These are phyloP conservation scores for Dicrostonyx torquatus DNA, from an alignment of 2,797 vertebrate species.

Conservation along the genomic window DNA sequence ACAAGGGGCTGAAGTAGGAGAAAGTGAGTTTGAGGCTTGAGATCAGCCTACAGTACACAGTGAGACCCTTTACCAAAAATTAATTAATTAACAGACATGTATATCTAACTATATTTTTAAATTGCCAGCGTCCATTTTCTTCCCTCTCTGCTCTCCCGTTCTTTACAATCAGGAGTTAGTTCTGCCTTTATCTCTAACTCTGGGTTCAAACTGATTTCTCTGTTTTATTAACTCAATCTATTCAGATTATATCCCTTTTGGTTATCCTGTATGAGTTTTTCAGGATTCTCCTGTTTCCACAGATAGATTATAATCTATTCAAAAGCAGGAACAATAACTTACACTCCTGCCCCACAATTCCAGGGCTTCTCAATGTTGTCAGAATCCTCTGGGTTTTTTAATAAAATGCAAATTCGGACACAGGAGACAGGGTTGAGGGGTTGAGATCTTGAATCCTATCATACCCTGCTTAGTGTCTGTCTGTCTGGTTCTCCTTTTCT, in stretches of 20 bases:
- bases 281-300: not conserved
- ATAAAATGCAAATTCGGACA: not conserved
- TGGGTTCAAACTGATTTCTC: not conserved
- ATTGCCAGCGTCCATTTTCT: too few species aligned
- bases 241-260: not conserved
- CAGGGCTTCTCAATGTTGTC: not conserved
- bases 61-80: not conserved
- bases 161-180: not conserved
- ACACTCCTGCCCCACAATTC: not conserved
- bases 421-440: not conserved
- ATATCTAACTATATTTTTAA: not conserved
- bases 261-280: not conserved
- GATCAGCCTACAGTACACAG: not conserved
- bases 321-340: not conserved
- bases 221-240: not conserved
- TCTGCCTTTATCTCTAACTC: not conserved
- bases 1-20: not conserved
- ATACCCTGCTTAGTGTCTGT: not conserved
- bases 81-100: not conserved
- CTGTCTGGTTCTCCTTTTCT: not conserved
- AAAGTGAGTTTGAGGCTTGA: not conserved
- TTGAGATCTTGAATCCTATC: not conserved
- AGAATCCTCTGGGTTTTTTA: not conserved
- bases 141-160: not conserved
- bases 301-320: not conserved